Conservation (phyloP, 1,140 invertebrate species). For the Triops longicaudatus region DNA sequence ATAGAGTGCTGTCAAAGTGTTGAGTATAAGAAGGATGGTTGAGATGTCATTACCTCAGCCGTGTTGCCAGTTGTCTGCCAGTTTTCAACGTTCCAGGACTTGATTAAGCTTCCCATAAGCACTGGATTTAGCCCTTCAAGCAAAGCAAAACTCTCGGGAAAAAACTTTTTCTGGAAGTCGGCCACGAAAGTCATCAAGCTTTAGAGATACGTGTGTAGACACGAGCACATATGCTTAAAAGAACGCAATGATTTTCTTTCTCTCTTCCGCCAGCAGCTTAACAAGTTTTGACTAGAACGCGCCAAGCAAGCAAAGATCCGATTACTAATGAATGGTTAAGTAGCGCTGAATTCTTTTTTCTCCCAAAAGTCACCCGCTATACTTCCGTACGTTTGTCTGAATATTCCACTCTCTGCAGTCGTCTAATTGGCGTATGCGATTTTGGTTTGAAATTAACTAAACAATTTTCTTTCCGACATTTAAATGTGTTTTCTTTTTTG, state of each 20-base stretch:
- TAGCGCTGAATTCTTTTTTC: background rate
- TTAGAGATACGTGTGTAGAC: background rate
- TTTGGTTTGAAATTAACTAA: too few species aligned
- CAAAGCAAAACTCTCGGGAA: background rate
- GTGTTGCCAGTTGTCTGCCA: background rate
- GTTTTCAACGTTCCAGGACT: slow-evolving; percentile 1
- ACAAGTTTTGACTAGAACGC: background rate
- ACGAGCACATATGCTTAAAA: background rate
- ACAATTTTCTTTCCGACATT: too few species aligned
- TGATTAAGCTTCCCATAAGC: background rate
- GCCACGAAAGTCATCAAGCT: slow-evolving; percentile 1
- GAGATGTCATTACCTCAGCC: slow-evolving; percentile 6
- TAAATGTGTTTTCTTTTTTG: too few species aligned
- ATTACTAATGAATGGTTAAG: slow-evolving; percentile 11
- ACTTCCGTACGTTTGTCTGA: background rate
- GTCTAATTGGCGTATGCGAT: too few species aligned
- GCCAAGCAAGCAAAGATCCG: background rate
- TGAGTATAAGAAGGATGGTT: background rate
- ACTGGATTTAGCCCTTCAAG: slow-evolving; percentile 7
- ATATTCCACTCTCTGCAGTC: background rate
- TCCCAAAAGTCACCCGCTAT: background rate
- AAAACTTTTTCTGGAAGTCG: background rate
- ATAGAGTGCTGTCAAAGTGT: background rate
- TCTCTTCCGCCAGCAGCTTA: background rate
- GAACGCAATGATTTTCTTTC: background rate